A percentile compares a stretch with the other conserved stretches of the same genome.
Evolutionary conservation across 2,113 vertebrate species (phyloP).

Genomic region (Bostrychus sinensis): DNA sequence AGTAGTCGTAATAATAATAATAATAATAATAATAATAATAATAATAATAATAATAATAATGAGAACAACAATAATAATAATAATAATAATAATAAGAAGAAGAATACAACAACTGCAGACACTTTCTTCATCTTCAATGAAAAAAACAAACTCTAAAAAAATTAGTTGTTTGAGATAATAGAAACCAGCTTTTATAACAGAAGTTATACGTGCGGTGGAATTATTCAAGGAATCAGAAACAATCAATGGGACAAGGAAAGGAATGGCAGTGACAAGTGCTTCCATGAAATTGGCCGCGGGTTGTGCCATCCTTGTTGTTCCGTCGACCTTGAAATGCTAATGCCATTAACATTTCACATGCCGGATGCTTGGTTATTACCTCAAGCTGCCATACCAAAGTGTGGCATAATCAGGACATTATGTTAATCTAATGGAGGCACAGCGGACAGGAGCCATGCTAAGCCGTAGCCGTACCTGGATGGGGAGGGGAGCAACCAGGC

Average conservation of each 20-base stretch:
- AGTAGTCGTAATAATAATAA: too few relatives aligned
- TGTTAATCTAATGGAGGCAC: constrained; percentile 65
- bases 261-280: neutral
- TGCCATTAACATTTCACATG: constrained; percentile 42
- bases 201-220: neutral
- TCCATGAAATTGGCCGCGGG: constrained; percentile 10
- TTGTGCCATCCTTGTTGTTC: constrained; percentile 10
- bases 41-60: too few relatives aligned
- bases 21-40: too few relatives aligned
- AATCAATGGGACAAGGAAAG: constrained; percentile 2
- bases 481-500: constrained; percentile 54
- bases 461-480: constrained; percentile 45
- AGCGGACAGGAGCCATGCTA: constrained; percentile 27
- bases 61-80: too few relatives aligned
- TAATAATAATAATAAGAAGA: too few relatives aligned
- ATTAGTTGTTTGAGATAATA: neutral
- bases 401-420: constrained; percentile 67
- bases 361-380: constrained; percentile 37
- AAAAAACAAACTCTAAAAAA: neutral
- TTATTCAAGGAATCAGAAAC: constrained; percentile 13
- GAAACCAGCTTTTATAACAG: constrained; percentile 15
- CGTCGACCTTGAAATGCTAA: constrained; percentile 44
- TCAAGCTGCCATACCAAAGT: constrained; percentile 28
- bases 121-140: too few relatives aligned
- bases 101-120: too few relatives aligned